Evolutionary conservation across 2,888 invertebrate genomes (phyloP).

Genomic region (Brachyptera putata): DNA sequence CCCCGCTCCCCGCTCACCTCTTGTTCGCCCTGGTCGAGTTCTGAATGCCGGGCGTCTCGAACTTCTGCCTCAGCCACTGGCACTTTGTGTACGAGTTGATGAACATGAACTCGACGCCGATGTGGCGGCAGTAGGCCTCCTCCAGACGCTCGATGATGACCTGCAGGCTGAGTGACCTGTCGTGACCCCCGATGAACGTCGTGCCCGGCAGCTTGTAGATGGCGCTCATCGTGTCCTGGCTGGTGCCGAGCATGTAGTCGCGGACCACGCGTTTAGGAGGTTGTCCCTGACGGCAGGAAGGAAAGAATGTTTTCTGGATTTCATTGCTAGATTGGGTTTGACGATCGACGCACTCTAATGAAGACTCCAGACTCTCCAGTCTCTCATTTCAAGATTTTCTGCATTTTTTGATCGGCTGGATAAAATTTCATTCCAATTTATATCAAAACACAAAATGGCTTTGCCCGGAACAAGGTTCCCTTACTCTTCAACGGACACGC

Average conservation of each 20-base stretch:
- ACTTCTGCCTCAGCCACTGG: constrained; percentile 62
- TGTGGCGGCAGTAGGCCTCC: constrained; percentile 63
- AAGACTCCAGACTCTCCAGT: too few relatives aligned
- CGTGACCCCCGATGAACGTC: constrained; percentile 63
- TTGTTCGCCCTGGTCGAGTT: constrained; percentile 59
- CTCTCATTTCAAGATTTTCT: too few relatives aligned
- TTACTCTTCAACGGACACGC: too few relatives aligned
- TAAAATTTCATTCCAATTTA: too few relatives aligned
- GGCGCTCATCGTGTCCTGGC: constrained; percentile 59
- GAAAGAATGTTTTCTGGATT: neutral
- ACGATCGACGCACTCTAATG: too few relatives aligned
- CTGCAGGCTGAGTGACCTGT: constrained; percentile 54
- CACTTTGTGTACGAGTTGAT: constrained; percentile 63
- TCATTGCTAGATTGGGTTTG: neutral
- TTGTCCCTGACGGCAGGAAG: neutral
- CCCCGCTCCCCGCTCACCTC: too few relatives aligned
- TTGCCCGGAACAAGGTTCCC: too few relatives aligned
- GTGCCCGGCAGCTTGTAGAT: constrained; percentile 62
- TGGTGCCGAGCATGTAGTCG: constrained; percentile 39
- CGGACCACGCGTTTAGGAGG: constrained; percentile 38
- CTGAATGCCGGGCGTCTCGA: constrained; percentile 61
- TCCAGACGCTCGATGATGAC: constrained; percentile 66
- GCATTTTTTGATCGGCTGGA: too few relatives aligned
- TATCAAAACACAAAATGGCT: too few relatives aligned
- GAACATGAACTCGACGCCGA: constrained; percentile 76